Conservation (phyloP, 2,113 vertebrate genomes). For the Ailurus styani region DNA sequence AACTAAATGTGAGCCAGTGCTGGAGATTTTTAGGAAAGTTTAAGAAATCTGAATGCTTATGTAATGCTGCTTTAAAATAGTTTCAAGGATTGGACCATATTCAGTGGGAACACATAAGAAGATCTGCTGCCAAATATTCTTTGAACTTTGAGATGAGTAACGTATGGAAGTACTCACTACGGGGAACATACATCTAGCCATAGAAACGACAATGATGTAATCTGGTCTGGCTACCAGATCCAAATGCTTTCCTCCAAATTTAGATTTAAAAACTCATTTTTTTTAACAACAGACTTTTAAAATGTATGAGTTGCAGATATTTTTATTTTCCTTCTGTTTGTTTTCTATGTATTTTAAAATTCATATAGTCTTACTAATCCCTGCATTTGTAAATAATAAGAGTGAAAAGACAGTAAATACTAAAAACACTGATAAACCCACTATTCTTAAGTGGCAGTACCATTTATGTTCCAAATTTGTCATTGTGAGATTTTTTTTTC, state of each 20-base stretch:
- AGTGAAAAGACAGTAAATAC: not conserved
- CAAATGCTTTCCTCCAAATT: not conserved
- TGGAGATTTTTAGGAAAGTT: slow-evolving; percentile 19
- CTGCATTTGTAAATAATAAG: not conserved
- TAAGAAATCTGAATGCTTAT: not conserved
- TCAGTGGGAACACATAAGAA: not conserved
- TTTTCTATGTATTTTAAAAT: not conserved
- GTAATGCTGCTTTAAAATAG: not conserved
- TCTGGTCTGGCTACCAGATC: not conserved
- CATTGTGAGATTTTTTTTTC: not conserved
- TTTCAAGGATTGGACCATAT: not conserved
- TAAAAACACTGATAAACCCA: not conserved
- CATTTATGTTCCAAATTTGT: not conserved
- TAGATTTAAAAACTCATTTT: not conserved
- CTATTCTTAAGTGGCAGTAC: not conserved
- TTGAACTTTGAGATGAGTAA: not conserved
- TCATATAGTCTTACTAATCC: not conserved
- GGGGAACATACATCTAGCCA: not conserved
- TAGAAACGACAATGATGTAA: not conserved
- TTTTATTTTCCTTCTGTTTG: not conserved
- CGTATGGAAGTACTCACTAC: not conserved
- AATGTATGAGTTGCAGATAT: not conserved
- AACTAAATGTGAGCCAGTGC: not conserved
- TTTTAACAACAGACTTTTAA: not conserved
- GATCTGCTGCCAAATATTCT: not conserved